These are phyloP conservation scores for Ptychadena robeensis DNA, from an alignment of 2,797 vertebrate species.

Conservation along the genomic window DNA sequence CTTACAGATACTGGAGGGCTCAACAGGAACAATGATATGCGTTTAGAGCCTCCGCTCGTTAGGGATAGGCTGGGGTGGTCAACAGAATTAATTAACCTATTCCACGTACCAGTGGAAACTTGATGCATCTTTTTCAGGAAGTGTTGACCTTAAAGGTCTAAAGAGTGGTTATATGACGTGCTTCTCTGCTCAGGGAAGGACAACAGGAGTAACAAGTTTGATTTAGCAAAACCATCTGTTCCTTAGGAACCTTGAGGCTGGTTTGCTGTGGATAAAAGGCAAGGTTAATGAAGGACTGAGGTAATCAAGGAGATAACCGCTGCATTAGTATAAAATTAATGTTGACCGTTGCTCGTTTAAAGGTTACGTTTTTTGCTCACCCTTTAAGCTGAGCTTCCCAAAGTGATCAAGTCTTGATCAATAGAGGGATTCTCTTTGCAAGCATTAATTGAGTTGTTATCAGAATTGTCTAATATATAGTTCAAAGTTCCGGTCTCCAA, in stretches of 20 bases:
- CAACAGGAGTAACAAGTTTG: too few species aligned
- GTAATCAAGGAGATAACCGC: not conserved
- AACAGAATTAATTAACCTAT: too few species aligned
- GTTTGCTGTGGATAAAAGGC: not conserved
- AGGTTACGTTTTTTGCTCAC: not conserved
- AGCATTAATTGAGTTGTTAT: not conserved
- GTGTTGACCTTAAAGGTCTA: too few species aligned
- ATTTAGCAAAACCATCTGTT: too few species aligned
- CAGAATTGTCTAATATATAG: slow-evolving; percentile 7
- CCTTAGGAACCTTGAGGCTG: not conserved
- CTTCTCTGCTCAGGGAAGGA: too few species aligned
- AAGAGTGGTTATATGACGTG: too few species aligned
- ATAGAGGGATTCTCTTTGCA: not conserved
- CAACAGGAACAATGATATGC: too few species aligned
- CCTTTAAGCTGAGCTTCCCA: not conserved
- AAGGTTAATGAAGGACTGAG: not conserved
- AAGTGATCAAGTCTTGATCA: not conserved
- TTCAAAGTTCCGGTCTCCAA: slow-evolving; percentile 20
- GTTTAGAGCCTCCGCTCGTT: too few species aligned
- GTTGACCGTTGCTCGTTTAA: not conserved
- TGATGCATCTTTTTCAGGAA: too few species aligned
- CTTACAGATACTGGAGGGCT: too few species aligned
- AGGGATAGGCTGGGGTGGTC: too few species aligned
- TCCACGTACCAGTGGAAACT: too few species aligned
- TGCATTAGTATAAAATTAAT: not conserved